phyloP scores from a whole-genome alignment of 2,888 invertebrate species.

The Stomorhina lunata region DNA sequence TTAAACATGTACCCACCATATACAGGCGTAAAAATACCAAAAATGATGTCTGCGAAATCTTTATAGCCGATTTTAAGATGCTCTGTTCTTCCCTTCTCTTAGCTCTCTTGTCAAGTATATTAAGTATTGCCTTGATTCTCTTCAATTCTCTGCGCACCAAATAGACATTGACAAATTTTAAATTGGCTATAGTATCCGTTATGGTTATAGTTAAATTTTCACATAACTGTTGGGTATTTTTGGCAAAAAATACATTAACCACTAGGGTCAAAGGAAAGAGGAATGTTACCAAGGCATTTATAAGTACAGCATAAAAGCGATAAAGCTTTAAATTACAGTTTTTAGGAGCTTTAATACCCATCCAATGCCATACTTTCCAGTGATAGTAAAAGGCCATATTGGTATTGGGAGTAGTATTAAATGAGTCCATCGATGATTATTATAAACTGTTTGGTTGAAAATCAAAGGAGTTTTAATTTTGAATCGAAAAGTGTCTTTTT shows the following conservation, averaged over 20 bases:
- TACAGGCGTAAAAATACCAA: constrained; percentile 72
- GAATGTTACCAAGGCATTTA: constrained; percentile 73
- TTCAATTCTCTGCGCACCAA: constrained; percentile 71
- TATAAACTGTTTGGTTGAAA: not conserved
- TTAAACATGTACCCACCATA: constrained; percentile 70
- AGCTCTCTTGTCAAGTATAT: constrained; percentile 66
- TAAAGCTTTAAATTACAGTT: constrained; percentile 57
- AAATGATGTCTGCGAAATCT: constrained; percentile 69
- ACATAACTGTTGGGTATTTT: constrained; percentile 71
- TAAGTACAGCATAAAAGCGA: constrained; percentile 65
- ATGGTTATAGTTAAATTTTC: constrained; percentile 76
- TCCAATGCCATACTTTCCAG: constrained; percentile 75
- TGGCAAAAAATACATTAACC: constrained; percentile 71
- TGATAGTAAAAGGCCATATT: constrained; percentile 74
- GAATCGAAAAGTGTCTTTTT: no score
- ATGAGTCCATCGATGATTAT: not conserved
- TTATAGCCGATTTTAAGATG: constrained; percentile 68
- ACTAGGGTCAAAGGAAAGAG: constrained; percentile 75
- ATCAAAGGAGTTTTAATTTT: not conserved
- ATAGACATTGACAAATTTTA: constrained; percentile 75
- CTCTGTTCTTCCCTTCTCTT: constrained; percentile 65
- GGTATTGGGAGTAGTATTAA: constrained; percentile 55
- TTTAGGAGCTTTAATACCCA: constrained; percentile 71
- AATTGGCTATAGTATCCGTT: constrained; percentile 74
- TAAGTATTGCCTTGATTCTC: constrained; percentile 67